Base-by-base conservation (phyloP, 2,888 invertebrate species). In the Hydrotaea cyrtoneurina region DNA sequence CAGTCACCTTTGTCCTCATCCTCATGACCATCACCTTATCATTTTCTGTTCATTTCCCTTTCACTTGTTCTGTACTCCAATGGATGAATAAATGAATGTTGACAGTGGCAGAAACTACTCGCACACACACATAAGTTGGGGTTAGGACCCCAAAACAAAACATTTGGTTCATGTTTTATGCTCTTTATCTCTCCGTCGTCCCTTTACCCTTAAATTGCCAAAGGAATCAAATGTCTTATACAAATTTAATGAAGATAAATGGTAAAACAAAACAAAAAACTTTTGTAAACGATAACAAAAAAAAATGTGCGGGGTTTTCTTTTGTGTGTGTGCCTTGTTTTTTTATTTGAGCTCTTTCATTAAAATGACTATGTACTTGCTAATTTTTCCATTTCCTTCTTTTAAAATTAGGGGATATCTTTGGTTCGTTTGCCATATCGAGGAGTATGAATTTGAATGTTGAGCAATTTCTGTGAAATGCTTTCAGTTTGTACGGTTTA, bases 221-320 rank as follows among this genome's bases (percentile, higher is more conserved):
- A 50, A 43, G n/a, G 21, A 74, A n/a, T 46, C n/a, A 26, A 55
- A 15, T 66, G 39, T 39, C 66, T 69, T 69, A 23, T 69, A 46
- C 46, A 74, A 46, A 74, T 62, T 62, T 62, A 74, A 74, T 74
- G 59, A 59, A 62, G 74, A 74, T 62, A 59, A 39, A 73, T 73
- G 73, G 7, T 53, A 31, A 55, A 72, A 31, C 31, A 31, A 31
- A 31, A 31, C 2, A 31, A 39, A 74, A 73, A 57, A 5, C 43
- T 66, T 64, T 72, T 53, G 10, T 2, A 31, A 31, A 31, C 53
- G 17, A 55, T 72, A 72, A 31, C 17, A 31, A 8, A 1, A 39
- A 39, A 71, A 53, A 55, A 21, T 17, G 31, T 2, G 31, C 23
- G 7, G 46, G 0, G 36, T 10, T 17, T 64, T 39, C n/a, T 69